phyloP scores from a whole-genome alignment of 1,140 invertebrate genomes.

The Platyura marginata region DNA sequence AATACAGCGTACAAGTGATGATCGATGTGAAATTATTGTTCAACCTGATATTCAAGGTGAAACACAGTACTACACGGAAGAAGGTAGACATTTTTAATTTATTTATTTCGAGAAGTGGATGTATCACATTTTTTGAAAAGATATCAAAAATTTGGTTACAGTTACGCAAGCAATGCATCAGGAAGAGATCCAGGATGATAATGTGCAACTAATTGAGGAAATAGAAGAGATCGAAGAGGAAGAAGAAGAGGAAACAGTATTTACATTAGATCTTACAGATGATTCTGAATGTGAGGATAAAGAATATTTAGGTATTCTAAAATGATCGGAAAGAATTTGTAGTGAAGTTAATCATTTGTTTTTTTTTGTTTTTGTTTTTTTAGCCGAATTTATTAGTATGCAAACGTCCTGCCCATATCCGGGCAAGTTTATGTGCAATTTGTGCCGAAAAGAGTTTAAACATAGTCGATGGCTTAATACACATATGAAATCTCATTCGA shows the following conservation, averaged over 20 bases:
- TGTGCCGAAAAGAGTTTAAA: constrained; percentile 37
- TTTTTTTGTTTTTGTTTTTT: constrained; percentile 15
- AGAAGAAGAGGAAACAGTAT: constrained; percentile 13
- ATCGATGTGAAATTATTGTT: constrained; percentile 19
- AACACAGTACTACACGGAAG: constrained; percentile 10
- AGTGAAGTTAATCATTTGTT: no score
- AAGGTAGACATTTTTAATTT: constrained; percentile 1
- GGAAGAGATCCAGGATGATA: constrained; percentile 5
- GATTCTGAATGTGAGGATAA: constrained; percentile 2
- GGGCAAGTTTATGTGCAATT: constrained; percentile 33
- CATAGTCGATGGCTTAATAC: constrained; percentile 33
- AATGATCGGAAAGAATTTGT: no score
- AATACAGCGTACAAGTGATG: constrained; percentile 16
- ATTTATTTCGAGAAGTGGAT: neutral
- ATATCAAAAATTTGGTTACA: neutral
- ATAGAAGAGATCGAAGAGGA: constrained; percentile 14
- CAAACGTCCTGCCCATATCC: constrained; percentile 21
- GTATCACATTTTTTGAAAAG: neutral
- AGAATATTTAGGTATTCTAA: constrained; percentile 3
- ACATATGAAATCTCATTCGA: constrained; percentile 34
- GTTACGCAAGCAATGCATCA: constrained; percentile 2
- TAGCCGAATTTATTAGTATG: constrained; percentile 19
- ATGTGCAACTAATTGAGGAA: constrained; percentile 4
- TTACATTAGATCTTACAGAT: constrained; percentile 13
- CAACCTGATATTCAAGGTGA: constrained; percentile 17